Conservation (phyloP, 1,140 invertebrate genomes). For the Caenorhabditis inopinata region DNA sequence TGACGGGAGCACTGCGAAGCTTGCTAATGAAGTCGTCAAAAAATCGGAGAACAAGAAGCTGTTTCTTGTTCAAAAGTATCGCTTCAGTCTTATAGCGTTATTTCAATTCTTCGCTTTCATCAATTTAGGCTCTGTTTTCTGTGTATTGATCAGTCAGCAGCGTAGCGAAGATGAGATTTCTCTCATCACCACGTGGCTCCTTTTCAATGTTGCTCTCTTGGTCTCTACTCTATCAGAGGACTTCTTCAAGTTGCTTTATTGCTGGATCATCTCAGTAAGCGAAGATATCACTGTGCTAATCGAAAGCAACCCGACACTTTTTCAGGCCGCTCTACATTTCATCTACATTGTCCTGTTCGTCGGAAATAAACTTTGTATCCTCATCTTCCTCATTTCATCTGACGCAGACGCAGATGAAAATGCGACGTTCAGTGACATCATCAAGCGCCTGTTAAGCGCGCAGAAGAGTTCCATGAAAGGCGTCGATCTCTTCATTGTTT, state of each 20-base stretch:
- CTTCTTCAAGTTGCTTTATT: background rate
- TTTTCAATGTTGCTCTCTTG: background rate
- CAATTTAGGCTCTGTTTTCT: background rate
- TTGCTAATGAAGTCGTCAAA: no score
- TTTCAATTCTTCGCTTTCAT: background rate
- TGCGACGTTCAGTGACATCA: no score
- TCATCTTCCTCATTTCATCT: no score
- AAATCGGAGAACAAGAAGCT: no score
- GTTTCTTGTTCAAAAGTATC: no score
- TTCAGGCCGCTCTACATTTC: background rate
- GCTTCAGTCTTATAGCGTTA: background rate
- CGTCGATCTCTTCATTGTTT: no score
- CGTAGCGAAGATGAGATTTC: background rate
- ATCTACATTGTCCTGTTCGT: background rate
- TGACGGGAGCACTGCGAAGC: no score
- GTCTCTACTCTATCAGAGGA: background rate
- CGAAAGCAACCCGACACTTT: background rate
- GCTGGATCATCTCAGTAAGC: background rate
- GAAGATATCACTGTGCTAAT: background rate
- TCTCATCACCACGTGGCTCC: background rate
- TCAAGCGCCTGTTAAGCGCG: no score
- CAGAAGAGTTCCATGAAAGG: no score
- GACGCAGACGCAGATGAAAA: no score
- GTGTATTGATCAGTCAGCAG: background rate
- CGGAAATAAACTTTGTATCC: no score